Conservation (phyloP, 2,113 vertebrate species). For the Arothron firmamentum region DNA sequence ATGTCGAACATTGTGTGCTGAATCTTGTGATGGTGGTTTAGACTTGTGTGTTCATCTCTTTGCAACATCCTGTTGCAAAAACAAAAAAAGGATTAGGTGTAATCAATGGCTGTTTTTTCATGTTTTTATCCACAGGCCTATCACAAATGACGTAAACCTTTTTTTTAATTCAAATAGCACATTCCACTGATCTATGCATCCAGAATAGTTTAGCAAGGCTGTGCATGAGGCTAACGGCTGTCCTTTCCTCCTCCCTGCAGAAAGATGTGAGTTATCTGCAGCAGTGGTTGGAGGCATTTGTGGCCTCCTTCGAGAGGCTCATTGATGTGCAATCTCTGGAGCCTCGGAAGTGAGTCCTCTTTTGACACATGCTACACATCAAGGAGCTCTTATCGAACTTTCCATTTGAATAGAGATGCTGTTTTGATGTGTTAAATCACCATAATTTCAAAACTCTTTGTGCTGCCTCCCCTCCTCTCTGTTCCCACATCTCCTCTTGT, state of each 20-base stretch:
- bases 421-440: slow-evolving; percentile 16
- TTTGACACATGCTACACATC: slow-evolving; percentile 8
- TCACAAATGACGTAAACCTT: background rate
- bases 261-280: slow-evolving; percentile 90
- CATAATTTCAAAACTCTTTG: background rate
- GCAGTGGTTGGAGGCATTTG: slow-evolving; percentile 91
- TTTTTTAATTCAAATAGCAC: background rate
- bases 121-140: slow-evolving; percentile 12
- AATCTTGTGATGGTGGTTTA: slow-evolving; percentile 2
- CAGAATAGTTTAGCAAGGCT: background rate
- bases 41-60: slow-evolving; percentile 51
- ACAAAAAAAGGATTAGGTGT: slow-evolving; percentile 27
- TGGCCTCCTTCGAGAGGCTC: slow-evolving; percentile 85
- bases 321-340: slow-evolving; percentile 85
- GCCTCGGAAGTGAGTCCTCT: slow-evolving; percentile 81
- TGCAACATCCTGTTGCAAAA: slow-evolving; percentile 70
- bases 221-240: slow-evolving; percentile 1
- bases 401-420: slow-evolving; percentile 2
- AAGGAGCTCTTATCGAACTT: background rate
- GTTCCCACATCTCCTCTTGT: background rate
- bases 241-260: slow-evolving; percentile 64
- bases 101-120: slow-evolving; percentile 2
- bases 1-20: background rate
- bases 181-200: background rate
- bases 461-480: background rate